Percentiles rank a stretch among this genome's conserved stretches.
These are phyloP conservation scores for Collichthys lucidus DNA, from an alignment of 2,113 vertebrate species.

Conservation along the genomic window DNA sequence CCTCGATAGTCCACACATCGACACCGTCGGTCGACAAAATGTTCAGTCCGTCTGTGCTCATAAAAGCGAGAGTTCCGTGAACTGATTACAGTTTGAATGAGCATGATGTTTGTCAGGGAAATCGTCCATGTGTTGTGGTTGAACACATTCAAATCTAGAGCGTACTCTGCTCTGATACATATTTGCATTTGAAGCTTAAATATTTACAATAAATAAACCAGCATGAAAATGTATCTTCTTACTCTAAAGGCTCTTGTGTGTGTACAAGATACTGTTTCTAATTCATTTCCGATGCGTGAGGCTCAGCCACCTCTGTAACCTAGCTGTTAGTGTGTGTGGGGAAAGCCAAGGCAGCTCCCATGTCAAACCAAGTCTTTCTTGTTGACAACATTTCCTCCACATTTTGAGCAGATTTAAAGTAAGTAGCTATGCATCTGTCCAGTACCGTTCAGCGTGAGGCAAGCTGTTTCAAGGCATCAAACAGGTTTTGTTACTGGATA, in stretches of 20 bases:
- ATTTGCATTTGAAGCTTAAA: constrained; percentile 18
- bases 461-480: constrained; percentile 26
- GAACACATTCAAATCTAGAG: constrained; percentile 4
- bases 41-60: background rate
- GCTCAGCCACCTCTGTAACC: constrained; percentile 33
- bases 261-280: constrained; percentile 17
- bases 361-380: constrained; percentile 1
- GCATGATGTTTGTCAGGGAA: constrained; percentile 23
- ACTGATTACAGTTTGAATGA: constrained; percentile 35
- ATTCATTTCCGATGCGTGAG: constrained; percentile 53
- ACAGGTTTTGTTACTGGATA: constrained; percentile 15
- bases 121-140: background rate
- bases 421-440: constrained; percentile 24
- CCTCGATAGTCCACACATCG: background rate
- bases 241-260: constrained; percentile 12
- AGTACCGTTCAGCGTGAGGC: constrained; percentile 3
- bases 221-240: constrained; percentile 6
- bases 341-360: background rate
- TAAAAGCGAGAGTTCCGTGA: constrained; percentile 26
- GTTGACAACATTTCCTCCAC: constrained; percentile 8
- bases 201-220: background rate
- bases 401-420: constrained; percentile 13
- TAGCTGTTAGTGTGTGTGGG: constrained; percentile 24
- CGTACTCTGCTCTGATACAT: background rate
- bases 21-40: background rate